Evolutionary conservation across 2,888 invertebrate genomes (phyloP), one percentile per base, ranked within the genome.

Genomic region (Drosophila peninsularis): DNA sequence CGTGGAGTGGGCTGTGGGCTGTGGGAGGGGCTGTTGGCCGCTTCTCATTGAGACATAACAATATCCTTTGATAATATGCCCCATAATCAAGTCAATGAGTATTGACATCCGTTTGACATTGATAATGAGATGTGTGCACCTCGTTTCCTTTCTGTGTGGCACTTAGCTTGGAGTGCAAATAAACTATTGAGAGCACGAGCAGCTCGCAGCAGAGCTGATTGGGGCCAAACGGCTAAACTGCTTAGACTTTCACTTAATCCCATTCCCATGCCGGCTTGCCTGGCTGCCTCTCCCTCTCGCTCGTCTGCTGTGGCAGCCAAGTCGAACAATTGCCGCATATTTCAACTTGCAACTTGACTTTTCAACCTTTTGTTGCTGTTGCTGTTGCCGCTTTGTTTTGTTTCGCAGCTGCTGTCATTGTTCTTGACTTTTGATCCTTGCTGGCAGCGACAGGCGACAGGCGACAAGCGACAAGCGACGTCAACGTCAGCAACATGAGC

Each of bases 41-140:
- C 55, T 54, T 66, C 71, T 66, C 62, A 85, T 81, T 78, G 82
- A 84, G 87, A 77, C 84, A 85, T 86, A 86, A 85, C 82, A 86
- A 85, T 85, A 86, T 86, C 86, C 84, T 86, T 84, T 84, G 79
- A 81, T 81, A 81, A 80, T 81, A 86, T 84, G 64, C 62, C 84
- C 84, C 78, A 82, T 86, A 83, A 86, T 82, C 83, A 78, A 75
- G 74, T 82, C 71, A 83, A 68, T 82, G 84, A 80, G 65, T 64
- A 85, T 84, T 86, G 85, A 86, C 82, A 87, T 79, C 79, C 84
- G 83, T 85, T 82, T 84, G 85, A 84, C 84, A 83, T 83, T 80
- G 84, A 84, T 84, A 84, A 84, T 82, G 79, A 81, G 77, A 74
- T 74, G 77, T 73, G 34, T 56, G 41, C 7, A 13, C 19, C 49